A percentile compares a stretch with the other conserved stretches of the same genome.
These are phyloP conservation scores for Trissolcus basalis DNA, from an alignment of 1,140 invertebrate species.

Conservation along the genomic window DNA sequence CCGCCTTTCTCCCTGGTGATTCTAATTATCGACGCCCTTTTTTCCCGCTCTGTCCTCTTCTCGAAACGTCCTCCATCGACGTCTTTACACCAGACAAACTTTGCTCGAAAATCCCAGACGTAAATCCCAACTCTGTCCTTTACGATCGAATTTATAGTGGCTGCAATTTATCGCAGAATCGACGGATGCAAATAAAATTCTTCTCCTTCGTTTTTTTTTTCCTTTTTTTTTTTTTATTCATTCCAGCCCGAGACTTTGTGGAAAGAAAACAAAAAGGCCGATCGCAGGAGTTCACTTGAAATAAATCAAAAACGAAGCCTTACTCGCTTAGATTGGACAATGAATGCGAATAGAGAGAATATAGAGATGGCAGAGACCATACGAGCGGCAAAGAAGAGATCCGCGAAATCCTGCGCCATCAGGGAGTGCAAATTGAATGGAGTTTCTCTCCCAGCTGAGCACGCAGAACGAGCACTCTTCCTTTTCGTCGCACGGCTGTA, in stretches of 20 bases:
- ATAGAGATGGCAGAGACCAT: conserved; percentile 42
- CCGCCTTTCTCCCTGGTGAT: conserved; percentile 66
- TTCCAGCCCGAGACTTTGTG: no score
- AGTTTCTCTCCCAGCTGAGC: conserved; percentile 30
- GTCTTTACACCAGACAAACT: conserved; percentile 57
- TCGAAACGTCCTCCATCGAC: conserved; percentile 32
- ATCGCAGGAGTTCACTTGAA: conserved; percentile 3
- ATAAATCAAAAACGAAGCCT: conserved; percentile 45
- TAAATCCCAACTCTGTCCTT: conserved; percentile 56
- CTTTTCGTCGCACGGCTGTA: conserved; percentile 55
- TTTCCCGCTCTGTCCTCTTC: background rate
- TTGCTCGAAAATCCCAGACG: conserved; percentile 46
- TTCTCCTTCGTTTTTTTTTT: no score
- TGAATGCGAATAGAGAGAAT: conserved; percentile 34
- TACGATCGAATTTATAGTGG: conserved; percentile 57
- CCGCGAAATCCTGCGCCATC: conserved; percentile 54
- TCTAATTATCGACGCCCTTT: conserved; percentile 71
- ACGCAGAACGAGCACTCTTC: conserved; percentile 48
- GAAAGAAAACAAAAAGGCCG: no score
- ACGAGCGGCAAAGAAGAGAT: conserved; percentile 55
- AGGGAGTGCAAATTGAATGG: conserved; percentile 46
- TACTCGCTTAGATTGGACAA: conserved; percentile 37
- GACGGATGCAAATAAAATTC: background rate
- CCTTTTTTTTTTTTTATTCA: no score
- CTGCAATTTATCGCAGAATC: conserved; percentile 13